These are phyloP conservation scores for Aculops lycopersici DNA, from an alignment of 1,140 invertebrate species.

Conservation along the genomic window DNA sequence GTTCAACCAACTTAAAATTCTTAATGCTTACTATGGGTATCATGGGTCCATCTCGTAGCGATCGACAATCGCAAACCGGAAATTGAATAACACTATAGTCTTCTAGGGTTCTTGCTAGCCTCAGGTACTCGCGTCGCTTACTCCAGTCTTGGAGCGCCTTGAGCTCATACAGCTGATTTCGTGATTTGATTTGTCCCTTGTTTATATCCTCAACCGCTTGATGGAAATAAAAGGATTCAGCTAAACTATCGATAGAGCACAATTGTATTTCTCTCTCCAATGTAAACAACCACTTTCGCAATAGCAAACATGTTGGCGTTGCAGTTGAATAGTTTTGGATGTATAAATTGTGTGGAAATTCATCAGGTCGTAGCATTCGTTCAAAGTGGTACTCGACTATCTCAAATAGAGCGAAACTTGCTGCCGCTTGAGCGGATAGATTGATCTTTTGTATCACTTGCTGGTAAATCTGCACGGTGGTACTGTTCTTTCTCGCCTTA, in stretches of 20 bases:
- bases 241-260: slow-evolving; percentile 22
- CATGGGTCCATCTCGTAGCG: not conserved
- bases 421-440: slow-evolving; percentile 38
- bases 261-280: slow-evolving; percentile 33
- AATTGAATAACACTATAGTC: slow-evolving; percentile 1
- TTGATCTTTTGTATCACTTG: slow-evolving; percentile 55
- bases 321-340: slow-evolving; percentile 98
- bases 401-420: slow-evolving; percentile 88
- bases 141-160: slow-evolving; percentile 69
- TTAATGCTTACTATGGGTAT: slow-evolving; percentile 12
- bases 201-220: slow-evolving; percentile 80
- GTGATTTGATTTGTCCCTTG: slow-evolving; percentile 53
- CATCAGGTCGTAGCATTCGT: slow-evolving; percentile 60
- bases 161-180: slow-evolving; percentile 61
- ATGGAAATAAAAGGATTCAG: slow-evolving; percentile 40
- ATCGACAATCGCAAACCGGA: not conserved
- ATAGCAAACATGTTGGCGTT: slow-evolving; percentile 64
- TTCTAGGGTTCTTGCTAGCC: slow-evolving; percentile 16
- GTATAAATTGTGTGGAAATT: slow-evolving; percentile 56
- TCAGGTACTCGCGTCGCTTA: slow-evolving; percentile 48
- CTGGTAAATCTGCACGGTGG: slow-evolving; percentile 60
- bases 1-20: slow-evolving; percentile 50
- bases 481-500: slow-evolving; percentile 57
- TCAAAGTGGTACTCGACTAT: slow-evolving; percentile 90
- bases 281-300: slow-evolving; percentile 78